phyloP scores from a whole-genome alignment of 2,113 vertebrate genomes.

The Dendropsophus ebraccatus region DNA sequence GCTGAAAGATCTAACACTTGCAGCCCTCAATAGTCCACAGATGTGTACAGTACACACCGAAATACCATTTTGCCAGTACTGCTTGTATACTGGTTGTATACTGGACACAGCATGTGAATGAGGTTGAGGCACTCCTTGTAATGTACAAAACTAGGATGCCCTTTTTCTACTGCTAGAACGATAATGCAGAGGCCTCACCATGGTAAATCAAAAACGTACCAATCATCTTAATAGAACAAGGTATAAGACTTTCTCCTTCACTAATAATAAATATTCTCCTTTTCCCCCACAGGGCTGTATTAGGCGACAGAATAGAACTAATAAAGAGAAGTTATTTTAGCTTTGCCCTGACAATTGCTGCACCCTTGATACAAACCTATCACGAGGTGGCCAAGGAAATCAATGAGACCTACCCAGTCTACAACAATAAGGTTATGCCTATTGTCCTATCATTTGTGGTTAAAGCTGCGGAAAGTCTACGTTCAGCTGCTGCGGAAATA shows the following conservation, averaged over 20 bases:
- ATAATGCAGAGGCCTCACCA: no score
- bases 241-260: background rate
- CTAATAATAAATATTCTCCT: background rate
- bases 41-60: no score
- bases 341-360: background rate
- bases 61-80: no score
- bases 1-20: background rate
- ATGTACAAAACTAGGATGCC: no score
- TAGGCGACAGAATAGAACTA: background rate
- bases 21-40: no score
- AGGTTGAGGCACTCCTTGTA: no score
- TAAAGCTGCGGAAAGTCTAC: fast-evolving
- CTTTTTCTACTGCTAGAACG: no score
- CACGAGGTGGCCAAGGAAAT: background rate
- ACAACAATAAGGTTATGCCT: background rate
- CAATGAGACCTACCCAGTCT: background rate
- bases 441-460: background rate
- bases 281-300: background rate
- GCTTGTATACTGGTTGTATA: no score
- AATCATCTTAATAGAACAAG: background rate
- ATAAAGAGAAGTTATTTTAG: background rate
- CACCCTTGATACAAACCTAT: background rate
- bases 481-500: background rate
- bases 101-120: no score
- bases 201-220: background rate